A percentile compares a stretch with the other conserved stretches of the same genome.
Evolutionary conservation across 2,113 vertebrate genomes (phyloP).

Genomic region (Speoplatyrhinus poulsoni): DNA sequence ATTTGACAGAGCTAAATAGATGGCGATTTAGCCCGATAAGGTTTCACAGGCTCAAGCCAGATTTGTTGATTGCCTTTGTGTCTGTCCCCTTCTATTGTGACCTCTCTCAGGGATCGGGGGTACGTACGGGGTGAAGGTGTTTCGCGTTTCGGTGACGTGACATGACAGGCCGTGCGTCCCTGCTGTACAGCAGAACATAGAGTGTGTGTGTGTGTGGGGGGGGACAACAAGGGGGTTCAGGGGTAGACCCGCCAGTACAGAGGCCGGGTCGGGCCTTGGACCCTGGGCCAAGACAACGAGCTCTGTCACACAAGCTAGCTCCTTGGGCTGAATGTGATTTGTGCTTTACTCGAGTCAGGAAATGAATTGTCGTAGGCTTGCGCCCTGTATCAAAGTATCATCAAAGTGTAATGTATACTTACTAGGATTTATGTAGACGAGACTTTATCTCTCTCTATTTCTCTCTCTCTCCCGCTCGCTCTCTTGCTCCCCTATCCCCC

Average conservation of each 20-base stretch:
- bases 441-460: neutral
- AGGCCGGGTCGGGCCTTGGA: too few species aligned
- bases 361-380: too few species aligned
- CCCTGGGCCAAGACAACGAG: too few species aligned
- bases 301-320: too few species aligned
- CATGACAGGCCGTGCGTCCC: neutral
- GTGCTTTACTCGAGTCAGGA: too few species aligned
- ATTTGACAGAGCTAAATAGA: conserved; percentile 84
- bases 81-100: conserved; percentile 34
- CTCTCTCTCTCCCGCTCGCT: conserved; percentile 18
- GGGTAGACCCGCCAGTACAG: too few species aligned
- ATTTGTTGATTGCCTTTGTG: conserved; percentile 74
- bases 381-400: too few species aligned
- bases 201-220: neutral
- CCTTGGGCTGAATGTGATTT: too few species aligned
- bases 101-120: neutral
- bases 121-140: neutral
- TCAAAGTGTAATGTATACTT: neutral
- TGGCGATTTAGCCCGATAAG: conserved; percentile 74
- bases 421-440: conserved; percentile 2
- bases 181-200: neutral
- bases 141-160: neutral
- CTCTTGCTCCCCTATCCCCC: conserved; percentile 16
- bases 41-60: conserved; percentile 66
- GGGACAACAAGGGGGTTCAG: neutral